Evolutionary conservation across 2,797 vertebrate genomes (phyloP).

Genomic region (Parauchenoglanis punctatus): DNA sequence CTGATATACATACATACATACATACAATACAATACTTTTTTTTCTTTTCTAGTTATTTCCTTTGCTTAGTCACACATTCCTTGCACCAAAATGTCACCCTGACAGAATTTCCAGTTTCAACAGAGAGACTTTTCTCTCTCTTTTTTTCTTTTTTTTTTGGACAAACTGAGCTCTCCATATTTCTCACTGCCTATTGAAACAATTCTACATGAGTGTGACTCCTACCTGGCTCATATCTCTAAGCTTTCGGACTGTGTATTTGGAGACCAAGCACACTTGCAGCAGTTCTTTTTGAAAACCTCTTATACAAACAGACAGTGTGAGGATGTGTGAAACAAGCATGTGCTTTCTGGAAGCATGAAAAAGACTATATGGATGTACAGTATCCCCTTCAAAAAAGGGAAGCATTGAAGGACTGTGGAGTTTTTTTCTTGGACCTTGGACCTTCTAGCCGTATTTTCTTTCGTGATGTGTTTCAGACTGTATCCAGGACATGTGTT

Average conservation of each 20-base stretch:
- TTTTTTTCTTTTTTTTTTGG: not conserved
- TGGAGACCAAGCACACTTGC: constrained; percentile 72
- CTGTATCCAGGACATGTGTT: constrained; percentile 26
- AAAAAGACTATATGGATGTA: constrained; percentile 26
- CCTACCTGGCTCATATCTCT: constrained; percentile 30
- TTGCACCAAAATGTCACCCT: constrained; percentile 60
- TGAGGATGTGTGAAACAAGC: constrained; percentile 32
- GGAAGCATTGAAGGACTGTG: constrained; percentile 44
- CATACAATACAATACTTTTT: constrained; percentile 43
- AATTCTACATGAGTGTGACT: constrained; percentile 47
- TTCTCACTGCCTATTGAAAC: constrained; percentile 53
- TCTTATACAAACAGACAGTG: constrained; percentile 41
- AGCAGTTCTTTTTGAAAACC: constrained; percentile 28
- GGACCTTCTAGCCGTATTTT: constrained; percentile 31
- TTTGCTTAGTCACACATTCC: constrained; percentile 73
- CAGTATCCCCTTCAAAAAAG: constrained; percentile 33
- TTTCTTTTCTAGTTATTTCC: constrained; percentile 60
- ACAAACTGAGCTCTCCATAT: constrained; percentile 33
- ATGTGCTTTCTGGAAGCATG: constrained; percentile 40
- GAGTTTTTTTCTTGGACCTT: constrained; percentile 37
- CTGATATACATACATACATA: constrained; percentile 59
- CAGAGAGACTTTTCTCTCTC: constrained; percentile 33
- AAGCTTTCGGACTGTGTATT: constrained; percentile 51
- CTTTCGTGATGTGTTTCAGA: constrained; percentile 34
- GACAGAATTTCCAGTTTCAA: constrained; percentile 34